These are phyloP conservation scores for Sprattus sprattus DNA, from an alignment of 2,113 vertebrate genomes.

Conservation along the genomic window DNA sequence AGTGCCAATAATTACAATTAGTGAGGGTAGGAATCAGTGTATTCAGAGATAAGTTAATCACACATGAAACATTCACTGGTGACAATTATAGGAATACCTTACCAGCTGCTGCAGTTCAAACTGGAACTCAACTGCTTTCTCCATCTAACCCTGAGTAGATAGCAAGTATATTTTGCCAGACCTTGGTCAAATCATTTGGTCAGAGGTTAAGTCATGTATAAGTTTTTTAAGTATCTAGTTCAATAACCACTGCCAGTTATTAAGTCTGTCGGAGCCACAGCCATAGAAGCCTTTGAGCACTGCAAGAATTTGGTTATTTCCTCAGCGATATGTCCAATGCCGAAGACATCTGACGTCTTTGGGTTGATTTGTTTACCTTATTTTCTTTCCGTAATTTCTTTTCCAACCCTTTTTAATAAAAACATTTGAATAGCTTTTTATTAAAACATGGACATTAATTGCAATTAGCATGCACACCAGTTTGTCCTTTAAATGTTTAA, in stretches of 20 bases:
- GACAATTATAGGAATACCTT: neutral
- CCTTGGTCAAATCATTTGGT: conserved; percentile 3
- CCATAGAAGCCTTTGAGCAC: neutral
- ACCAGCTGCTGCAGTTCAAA: neutral
- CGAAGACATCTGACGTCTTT: neutral
- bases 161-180: neutral
- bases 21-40: neutral
- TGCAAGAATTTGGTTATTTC: neutral
- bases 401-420: conserved; percentile 61
- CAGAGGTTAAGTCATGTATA: neutral
- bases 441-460: conserved; percentile 73
- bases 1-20: neutral
- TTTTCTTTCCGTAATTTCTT: neutral
- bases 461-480: conserved; percentile 72
- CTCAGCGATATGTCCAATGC: neutral
- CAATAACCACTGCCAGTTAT: neutral
- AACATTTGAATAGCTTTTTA: conserved; percentile 65
- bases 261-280: neutral
- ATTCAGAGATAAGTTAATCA: neutral
- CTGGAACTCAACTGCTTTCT: neutral
- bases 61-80: neutral
- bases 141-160: neutral
- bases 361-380: neutral
- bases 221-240: neutral
- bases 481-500: conserved; percentile 69